These are phyloP conservation scores for Heliothis virescens DNA, from an alignment of 1,140 invertebrate genomes.

Conservation along the genomic window DNA sequence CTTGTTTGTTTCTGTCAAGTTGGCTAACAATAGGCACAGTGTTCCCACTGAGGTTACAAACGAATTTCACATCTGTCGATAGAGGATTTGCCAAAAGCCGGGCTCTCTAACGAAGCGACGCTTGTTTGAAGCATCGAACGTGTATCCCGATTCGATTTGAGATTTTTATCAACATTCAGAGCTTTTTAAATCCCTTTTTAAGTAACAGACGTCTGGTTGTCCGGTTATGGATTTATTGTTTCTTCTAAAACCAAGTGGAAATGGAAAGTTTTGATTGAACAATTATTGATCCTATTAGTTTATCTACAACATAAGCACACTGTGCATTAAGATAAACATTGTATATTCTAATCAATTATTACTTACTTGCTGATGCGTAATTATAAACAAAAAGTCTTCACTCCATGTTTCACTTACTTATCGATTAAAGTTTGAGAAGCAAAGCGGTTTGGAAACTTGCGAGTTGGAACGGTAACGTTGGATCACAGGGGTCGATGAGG, in stretches of 20 bases:
- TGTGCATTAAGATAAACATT: background rate
- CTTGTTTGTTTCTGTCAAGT: slow-evolving; percentile 40
- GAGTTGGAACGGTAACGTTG: slow-evolving; percentile 1
- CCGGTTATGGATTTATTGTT: background rate
- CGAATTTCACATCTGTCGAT: slow-evolving; percentile 54
- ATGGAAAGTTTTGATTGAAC: background rate
- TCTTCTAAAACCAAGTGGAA: background rate
- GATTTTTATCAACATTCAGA: slow-evolving; percentile 51
- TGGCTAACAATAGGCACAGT: slow-evolving; percentile 44
- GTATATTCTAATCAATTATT: background rate
- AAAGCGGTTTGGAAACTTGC: slow-evolving; percentile 20
- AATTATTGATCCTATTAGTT: background rate
- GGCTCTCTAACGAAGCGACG: slow-evolving; percentile 60
- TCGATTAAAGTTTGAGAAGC: slow-evolving; percentile 26
- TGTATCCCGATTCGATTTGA: slow-evolving; percentile 38
- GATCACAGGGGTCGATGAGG: slow-evolving; percentile 7
- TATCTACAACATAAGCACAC: background rate
- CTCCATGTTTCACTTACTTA: slow-evolving; percentile 7
- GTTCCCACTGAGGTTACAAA: slow-evolving; percentile 46
- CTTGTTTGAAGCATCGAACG: slow-evolving; percentile 55
- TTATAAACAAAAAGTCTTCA: background rate
- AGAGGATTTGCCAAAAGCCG: slow-evolving; percentile 60
- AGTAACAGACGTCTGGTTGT: slow-evolving; percentile 20
- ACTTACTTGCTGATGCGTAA: background rate
- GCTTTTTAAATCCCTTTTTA: slow-evolving; percentile 24